Evolutionary conservation across 30 jellyfish, hydroid and myxozoan genomes (phyloP), one percentile per base, ranked within the genome.

Genomic region (Hydra vulgaris): DNA sequence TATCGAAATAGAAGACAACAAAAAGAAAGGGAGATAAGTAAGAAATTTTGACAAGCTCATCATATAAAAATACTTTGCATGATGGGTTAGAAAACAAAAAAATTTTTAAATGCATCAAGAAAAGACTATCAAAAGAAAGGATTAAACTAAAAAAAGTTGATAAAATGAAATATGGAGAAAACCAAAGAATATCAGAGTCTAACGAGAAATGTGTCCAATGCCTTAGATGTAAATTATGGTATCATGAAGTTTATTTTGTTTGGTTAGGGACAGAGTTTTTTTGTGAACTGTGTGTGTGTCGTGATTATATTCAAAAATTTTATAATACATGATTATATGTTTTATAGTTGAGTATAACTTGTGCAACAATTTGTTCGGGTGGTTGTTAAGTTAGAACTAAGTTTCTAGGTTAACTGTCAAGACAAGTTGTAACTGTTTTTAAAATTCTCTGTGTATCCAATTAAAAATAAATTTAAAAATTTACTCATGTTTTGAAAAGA

Each of bases 181-280:
- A 23, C 26, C 25, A 68, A 68, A 68, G 8, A 23, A 68, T 8
- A 68, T 7, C 75, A 7, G 15, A 68, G 25, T 68, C 75, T 23
- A n/a, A 16, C 16, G 75, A 68, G 27, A 68, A 68, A 68, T 68
- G 75, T 20, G 15, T 23, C 75, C 75, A 68, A 68, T 68, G 75
- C 75, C 16, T 23, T 23, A 68, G 25, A 68, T 68, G 75, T 15
- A 68, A 20, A 15, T 68, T 68, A 3, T 7, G 75, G 75, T 68
- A 68, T 3, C 75, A 68, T 68, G 75, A 68, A 68, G 27, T n/a
- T 68, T 68, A 23, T 68, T 3, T 20, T 68, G 75, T 23, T 68
- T 3, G 16, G 25, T 68, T n/a, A 68, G 75, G 75, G 16, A 68
- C 75, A n/a, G 25, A 68, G 16, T n/a, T 68, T 68, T 4, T 20